Conservation (phyloP, 2,888 invertebrate species). For the Drosophila macrospina region DNA sequence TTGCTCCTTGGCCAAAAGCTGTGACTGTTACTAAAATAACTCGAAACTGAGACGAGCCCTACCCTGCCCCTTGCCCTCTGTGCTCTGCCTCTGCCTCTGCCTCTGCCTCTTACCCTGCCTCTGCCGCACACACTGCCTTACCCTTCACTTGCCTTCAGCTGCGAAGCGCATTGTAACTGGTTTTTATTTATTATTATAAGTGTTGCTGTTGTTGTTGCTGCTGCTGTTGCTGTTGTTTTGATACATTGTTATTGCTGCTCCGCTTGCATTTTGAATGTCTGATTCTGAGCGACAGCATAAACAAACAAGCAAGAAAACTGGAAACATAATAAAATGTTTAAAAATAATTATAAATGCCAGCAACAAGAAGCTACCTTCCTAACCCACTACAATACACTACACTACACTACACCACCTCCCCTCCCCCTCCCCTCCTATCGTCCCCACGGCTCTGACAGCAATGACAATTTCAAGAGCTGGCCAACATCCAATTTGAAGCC, state of each 20-base stretch:
- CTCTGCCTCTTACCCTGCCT: background rate
- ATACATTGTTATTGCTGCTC: slow-evolving; percentile 33
- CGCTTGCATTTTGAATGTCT: slow-evolving; percentile 63
- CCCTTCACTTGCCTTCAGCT: slow-evolving; percentile 58
- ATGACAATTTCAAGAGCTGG: slow-evolving; percentile 32
- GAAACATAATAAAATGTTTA: slow-evolving; percentile 14
- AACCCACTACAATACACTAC: background rate
- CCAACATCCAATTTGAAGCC: slow-evolving; percentile 41
- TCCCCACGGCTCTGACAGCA: background rate
- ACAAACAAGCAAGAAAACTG: slow-evolving; percentile 22
- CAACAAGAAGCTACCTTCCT: slow-evolving; percentile 9
- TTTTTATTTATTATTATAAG: slow-evolving; percentile 30
- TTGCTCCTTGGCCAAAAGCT: slow-evolving; percentile 34
- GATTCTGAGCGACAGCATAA: slow-evolving; percentile 53
- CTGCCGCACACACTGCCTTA: slow-evolving; percentile 1
- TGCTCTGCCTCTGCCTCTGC: background rate
- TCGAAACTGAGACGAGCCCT: slow-evolving; percentile 5
- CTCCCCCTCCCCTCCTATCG: background rate
- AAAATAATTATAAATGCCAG: slow-evolving; percentile 14
- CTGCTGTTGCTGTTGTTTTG: slow-evolving; percentile 17
- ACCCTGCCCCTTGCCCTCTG: background rate
- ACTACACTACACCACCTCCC: background rate
- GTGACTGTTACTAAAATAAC: background rate
- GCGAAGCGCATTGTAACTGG: slow-evolving; percentile 48
- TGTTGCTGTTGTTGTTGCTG: slow-evolving; percentile 7